Conservation (phyloP, 1,140 invertebrate species). For the Matsumurasca onukii region DNA sequence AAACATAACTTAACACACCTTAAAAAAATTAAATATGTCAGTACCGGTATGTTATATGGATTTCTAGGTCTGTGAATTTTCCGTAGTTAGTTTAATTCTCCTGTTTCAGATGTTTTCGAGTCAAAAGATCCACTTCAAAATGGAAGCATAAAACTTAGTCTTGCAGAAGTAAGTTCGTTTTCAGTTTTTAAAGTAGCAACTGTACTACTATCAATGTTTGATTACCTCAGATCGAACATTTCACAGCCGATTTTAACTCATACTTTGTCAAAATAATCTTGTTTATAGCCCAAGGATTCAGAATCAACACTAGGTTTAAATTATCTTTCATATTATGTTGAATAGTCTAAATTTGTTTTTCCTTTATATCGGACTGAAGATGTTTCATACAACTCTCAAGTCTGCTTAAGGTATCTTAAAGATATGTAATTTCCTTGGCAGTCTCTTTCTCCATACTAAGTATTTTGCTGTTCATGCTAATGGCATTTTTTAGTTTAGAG, state of each 20-base stretch:
- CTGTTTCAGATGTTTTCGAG: constrained; percentile 73
- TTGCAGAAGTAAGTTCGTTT: constrained; percentile 66
- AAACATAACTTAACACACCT: too few relatives aligned
- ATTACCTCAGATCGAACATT: background rate
- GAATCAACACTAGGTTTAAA: constrained; percentile 3
- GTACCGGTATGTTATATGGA: too few relatives aligned
- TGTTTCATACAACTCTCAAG: too few relatives aligned
- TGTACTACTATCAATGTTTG: constrained; percentile 9
- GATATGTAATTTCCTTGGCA: too few relatives aligned
- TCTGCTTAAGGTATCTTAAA: too few relatives aligned
- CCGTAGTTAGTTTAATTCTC: too few relatives aligned
- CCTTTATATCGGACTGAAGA: too few relatives aligned
- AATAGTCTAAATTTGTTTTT: background rate
- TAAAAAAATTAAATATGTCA: too few relatives aligned
- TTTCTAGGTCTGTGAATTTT: too few relatives aligned
- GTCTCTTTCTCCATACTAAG: too few relatives aligned
- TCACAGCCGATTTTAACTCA: background rate
- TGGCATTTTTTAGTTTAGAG: too few relatives aligned
- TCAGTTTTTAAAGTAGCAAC: constrained; percentile 25
- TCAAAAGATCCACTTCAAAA: constrained; percentile 79
- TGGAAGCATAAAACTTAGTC: constrained; percentile 75
- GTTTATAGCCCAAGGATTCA: background rate
- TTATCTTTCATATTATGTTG: background rate
- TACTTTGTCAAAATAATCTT: background rate
- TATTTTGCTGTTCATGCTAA: too few relatives aligned